Evolutionary conservation across 1,140 invertebrate genomes (phyloP).

Genomic region (Platorchestia sp.): DNA sequence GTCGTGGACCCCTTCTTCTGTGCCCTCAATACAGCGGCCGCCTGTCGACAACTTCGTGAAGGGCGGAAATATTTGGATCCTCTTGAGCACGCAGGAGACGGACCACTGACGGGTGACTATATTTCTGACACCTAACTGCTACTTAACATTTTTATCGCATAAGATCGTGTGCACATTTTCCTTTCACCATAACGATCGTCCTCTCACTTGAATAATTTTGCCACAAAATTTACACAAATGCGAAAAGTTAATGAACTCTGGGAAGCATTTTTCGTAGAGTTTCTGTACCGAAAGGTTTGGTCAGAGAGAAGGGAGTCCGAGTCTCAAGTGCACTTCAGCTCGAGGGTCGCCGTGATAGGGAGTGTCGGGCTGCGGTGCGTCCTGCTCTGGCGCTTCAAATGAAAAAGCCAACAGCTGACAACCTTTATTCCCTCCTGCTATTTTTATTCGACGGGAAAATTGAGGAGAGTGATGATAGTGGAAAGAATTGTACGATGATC

Average conservation of each 20-base stretch:
- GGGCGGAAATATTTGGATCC: conserved; percentile 36
- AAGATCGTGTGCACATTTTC: not conserved
- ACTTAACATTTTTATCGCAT: not conserved
- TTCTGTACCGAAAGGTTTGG: not conserved
- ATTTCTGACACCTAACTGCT: not conserved
- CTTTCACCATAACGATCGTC: not conserved
- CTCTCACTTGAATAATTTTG: not conserved
- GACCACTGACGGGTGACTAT: not conserved
- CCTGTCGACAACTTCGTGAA: conserved; percentile 24
- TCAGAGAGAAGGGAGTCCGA: not conserved
- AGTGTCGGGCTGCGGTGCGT: not conserved
- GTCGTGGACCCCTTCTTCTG: not conserved
- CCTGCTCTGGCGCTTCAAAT: not conserved
- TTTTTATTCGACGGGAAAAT: not conserved
- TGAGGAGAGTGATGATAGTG: not conserved
- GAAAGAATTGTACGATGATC: not conserved
- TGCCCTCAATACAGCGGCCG: not conserved
- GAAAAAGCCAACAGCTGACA: not conserved
- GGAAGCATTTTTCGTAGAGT: not conserved
- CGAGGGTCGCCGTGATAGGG: not conserved
- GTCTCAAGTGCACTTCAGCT: not conserved
- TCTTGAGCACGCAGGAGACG: conserved; percentile 6
- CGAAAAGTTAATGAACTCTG: not conserved
- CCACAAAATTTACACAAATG: not conserved
- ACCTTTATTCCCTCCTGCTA: not conserved